A percentile compares a stretch with the other conserved stretches of the same genome.
Evolutionary conservation across 2,113 vertebrate species (phyloP).

Genomic region (Leiothrix lutea): DNA sequence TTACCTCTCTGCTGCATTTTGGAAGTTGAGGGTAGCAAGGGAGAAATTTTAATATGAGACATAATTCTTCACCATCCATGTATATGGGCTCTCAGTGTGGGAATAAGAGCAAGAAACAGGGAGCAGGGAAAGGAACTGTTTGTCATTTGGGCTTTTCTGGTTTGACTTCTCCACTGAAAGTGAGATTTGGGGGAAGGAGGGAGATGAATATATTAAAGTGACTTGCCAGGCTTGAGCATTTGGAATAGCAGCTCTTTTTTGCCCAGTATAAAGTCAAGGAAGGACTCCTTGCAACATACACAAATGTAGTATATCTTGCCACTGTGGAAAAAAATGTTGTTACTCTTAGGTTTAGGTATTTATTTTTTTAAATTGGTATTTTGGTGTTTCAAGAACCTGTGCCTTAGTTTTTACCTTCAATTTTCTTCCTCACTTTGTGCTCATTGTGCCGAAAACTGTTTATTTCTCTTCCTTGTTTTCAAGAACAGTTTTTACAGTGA

Average conservation of each 20-base stretch:
- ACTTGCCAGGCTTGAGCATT: not conserved
- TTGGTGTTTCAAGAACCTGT: not conserved
- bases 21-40: not conserved
- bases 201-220: not conserved
- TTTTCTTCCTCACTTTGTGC: not conserved
- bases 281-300: not conserved
- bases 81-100: not conserved
- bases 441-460: not conserved
- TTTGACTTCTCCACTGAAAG: not conserved
- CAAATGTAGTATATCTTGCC: not conserved
- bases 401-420: not conserved
- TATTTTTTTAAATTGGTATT: not conserved
- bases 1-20: not conserved
- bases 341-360: not conserved
- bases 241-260: not conserved
- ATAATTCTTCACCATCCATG: not conserved
- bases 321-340: not conserved
- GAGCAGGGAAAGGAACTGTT: not conserved
- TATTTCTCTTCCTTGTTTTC: not conserved
- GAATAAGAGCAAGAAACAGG: not conserved
- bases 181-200: not conserved
- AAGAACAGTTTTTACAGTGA: not conserved
- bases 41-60: not conserved
- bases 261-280: not conserved
- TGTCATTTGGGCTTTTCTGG: not conserved